These are phyloP conservation scores for Iselma pallidipennis DNA, from an alignment of 2,888 invertebrate genomes.

Conservation along the genomic window DNA sequence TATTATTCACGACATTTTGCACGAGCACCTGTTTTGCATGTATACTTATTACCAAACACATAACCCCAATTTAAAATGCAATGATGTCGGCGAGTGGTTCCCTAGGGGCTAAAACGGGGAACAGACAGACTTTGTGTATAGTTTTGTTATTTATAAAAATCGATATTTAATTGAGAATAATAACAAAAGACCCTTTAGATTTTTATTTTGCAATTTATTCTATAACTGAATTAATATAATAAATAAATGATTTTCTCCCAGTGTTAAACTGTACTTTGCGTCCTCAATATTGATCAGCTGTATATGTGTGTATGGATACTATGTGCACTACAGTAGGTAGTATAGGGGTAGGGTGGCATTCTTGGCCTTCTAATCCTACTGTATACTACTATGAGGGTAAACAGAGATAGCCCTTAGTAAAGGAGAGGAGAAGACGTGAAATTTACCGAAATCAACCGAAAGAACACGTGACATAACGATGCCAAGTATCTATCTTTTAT, in stretches of 20 bases:
- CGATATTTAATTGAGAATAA: constrained; percentile 2
- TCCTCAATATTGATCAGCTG: constrained; percentile 37
- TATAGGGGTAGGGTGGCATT: constrained; percentile 24
- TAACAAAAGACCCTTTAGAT: too few relatives aligned
- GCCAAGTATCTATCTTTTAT: not conserved
- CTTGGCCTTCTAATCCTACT: constrained; percentile 37
- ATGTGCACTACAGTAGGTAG: too few relatives aligned
- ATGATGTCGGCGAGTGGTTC: not conserved
- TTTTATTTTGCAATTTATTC: not conserved
- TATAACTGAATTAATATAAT: not conserved
- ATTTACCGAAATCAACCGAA: constrained; percentile 26
- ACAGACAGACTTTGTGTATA: not conserved
- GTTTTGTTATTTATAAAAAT: not conserved
- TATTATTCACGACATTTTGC: not conserved
- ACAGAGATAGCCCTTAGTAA: constrained; percentile 25
- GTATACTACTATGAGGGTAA: constrained; percentile 17
- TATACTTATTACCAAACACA: not conserved
- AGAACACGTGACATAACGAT: constrained; percentile 18
- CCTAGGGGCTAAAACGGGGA: not conserved
- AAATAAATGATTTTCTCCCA: not conserved
- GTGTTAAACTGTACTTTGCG: constrained; percentile 34
- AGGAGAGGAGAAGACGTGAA: not conserved
- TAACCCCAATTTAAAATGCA: not conserved
- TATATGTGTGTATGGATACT: too few relatives aligned
- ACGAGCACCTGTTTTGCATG: not conserved